A percentile compares a stretch with the other conserved stretches of the same genome.
Conservation (phyloP, 2,888 invertebrate genomes). For the Mesoligia furuncula region DNA sequence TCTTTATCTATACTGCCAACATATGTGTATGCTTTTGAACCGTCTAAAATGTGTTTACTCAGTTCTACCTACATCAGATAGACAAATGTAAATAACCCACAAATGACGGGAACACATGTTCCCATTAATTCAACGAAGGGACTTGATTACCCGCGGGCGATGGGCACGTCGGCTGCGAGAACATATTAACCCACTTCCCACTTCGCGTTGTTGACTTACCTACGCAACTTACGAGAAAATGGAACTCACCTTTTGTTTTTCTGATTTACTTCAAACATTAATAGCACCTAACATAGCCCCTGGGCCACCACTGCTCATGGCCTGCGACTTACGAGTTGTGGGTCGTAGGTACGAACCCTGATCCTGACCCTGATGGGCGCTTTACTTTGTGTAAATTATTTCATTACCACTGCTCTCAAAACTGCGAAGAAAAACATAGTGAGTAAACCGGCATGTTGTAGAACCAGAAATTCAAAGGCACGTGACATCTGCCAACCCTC, state of each 20-base stretch:
- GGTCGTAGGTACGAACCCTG: neutral
- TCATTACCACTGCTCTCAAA: neutral
- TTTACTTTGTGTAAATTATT: neutral
- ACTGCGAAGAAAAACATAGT: neutral
- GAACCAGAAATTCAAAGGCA: neutral
- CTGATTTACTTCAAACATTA: neutral
- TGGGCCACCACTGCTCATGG: neutral
- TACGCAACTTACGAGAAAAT: slow-evolving; percentile 17
- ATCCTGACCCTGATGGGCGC: neutral
- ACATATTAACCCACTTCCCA: slow-evolving; percentile 52
- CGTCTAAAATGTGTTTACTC: slow-evolving; percentile 6
- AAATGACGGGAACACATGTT: slow-evolving; percentile 59
- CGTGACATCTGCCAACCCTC: neutral
- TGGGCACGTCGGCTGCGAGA: slow-evolving; percentile 21
- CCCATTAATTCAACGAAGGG: slow-evolving; percentile 58
- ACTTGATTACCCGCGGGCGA: slow-evolving; percentile 52
- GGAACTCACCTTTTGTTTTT: slow-evolving; percentile 23
- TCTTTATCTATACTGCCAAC: neutral
- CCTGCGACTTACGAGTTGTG: neutral
- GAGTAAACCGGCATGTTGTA: neutral
- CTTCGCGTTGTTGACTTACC: slow-evolving; percentile 38
- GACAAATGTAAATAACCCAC: slow-evolving; percentile 49
- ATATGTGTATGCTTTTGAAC: neutral
- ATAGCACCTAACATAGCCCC: no score
- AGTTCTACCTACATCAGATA: slow-evolving; percentile 12